Base-by-base conservation (phyloP, 2,113 vertebrate genomes). In the Aviceda subcristata region DNA sequence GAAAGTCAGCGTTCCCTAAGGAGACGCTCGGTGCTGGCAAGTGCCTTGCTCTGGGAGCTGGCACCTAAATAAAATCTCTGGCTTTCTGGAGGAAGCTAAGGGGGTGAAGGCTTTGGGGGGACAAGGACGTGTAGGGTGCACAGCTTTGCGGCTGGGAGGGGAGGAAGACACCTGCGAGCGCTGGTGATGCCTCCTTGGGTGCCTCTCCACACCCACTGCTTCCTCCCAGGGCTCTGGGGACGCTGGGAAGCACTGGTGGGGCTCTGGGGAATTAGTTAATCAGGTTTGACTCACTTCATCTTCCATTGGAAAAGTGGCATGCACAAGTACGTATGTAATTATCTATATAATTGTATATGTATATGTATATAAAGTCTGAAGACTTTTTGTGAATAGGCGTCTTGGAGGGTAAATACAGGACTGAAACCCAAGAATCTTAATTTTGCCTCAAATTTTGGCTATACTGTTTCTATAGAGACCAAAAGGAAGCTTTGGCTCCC, bases 391-490 rank as follows among this genome's bases (percentile, higher is more conserved):
- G 94, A 97, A 94, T 96, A 97, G 96, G 71, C 94, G 91, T 86
- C 79, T 97, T 62, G 73, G 94, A 98, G 92, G 53, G 83, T 95
- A 98, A 96, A 98, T 98, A 98, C 97, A 98, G 98, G 98, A 98
- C 97, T 98, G 94, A 97, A 98, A 98, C 98, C 94, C 97, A 98
- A 98, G 98, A 99, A 98, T 99, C 98, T 99, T 99, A 98, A 99
- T 99, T 99, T 99, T 98, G 98, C 98, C 98, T 99, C 97, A 98
- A 99, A 99, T 98, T 99, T 99, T 98, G 99, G 98, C 98, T 98
- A 98, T 99, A 98, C 98, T 98, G 99, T 99, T 99, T 98, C 99
- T 98, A 99, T 99, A 99, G 99, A 98, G 98, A 99, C 98, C 97
- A 98, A 98, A 99, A 98, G 98, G 98, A 98, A 99, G 98, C 98